Conservation (phyloP, 2,888 invertebrate species). For the Tyria jacobaeae region DNA sequence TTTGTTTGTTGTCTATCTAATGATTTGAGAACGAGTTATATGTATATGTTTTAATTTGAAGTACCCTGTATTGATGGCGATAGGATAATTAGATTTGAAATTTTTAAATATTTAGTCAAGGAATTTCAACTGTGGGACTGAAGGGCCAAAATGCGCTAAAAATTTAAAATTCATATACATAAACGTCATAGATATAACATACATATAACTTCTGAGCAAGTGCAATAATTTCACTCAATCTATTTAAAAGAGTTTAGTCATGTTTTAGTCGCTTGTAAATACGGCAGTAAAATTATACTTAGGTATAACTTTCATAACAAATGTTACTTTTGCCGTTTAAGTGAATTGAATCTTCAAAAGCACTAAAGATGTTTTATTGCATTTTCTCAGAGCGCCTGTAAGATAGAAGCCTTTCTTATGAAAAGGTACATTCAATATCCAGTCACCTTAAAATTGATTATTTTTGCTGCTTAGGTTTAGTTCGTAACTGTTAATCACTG, state of each 20-base stretch:
- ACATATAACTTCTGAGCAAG: no score
- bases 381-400: neutral
- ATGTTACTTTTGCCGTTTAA: neutral
- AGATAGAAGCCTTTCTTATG: neutral
- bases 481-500: neutral
- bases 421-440: neutral
- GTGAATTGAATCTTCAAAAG: conserved; percentile 2
- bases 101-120: neutral
- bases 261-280: neutral
- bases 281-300: neutral
- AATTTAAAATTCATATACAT: neutral
- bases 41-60: conserved; percentile 54
- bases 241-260: neutral
- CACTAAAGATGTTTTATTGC: conserved; percentile 1
- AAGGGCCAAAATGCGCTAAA: neutral
- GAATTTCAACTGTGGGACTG: neutral
- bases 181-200: neutral
- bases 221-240: neutral
- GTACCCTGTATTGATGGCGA: conserved; percentile 23
- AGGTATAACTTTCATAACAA: conserved; percentile 1
- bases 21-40: conserved; percentile 49
- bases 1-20: conserved; percentile 43
- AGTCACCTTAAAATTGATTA: neutral
- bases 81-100: conserved; percentile 28
- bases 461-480: neutral